A percentile compares a stretch with the other conserved stretches of the same genome.
These are phyloP conservation scores for Seira musarum DNA, from an alignment of 2,888 invertebrate species.

Conservation along the genomic window DNA sequence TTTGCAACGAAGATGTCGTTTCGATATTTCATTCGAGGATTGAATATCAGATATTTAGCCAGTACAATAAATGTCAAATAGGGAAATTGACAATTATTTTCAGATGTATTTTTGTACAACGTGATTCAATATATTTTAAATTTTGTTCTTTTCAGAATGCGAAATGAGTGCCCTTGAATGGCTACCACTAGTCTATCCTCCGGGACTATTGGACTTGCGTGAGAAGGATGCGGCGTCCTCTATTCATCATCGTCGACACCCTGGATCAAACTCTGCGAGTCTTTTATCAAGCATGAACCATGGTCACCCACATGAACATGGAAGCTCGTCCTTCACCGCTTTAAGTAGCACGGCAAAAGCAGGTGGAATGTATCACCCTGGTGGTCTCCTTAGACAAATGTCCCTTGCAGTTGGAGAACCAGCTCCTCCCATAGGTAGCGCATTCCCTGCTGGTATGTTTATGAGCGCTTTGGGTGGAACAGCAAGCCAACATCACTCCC, in stretches of 20 bases:
- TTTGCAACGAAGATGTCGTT: too few relatives aligned
- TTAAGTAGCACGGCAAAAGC: conserved; percentile 23
- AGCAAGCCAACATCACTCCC: conserved; percentile 33
- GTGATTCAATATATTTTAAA: too few relatives aligned
- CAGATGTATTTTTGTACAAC: too few relatives aligned
- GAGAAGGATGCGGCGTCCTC: conserved; percentile 94
- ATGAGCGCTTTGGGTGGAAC: conserved; percentile 61
- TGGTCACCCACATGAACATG: conserved; percentile 71
- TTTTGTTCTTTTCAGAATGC: conserved; percentile 56
- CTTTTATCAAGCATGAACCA: conserved; percentile 33
- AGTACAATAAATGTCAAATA: too few relatives aligned
- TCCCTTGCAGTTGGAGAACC: conserved; percentile 62
- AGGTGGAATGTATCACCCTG: conserved; percentile 58
- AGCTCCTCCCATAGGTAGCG: conserved; percentile 50
- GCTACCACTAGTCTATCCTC: conserved; percentile 68
- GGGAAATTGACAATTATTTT: too few relatives aligned
- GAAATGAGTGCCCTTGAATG: conserved; percentile 69
- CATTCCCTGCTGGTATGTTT: conserved; percentile 63
- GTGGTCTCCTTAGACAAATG: conserved; percentile 63
- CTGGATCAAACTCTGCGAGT: conserved; percentile 14
- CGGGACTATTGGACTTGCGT: conserved; percentile 77
- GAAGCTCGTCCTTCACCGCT: conserved; percentile 21
- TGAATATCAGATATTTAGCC: too few relatives aligned
- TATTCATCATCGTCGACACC: conserved; percentile 22
- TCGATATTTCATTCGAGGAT: too few relatives aligned